Percentiles rank a stretch among this genome's conserved stretches.
Evolutionary conservation across 2,113 vertebrate genomes (phyloP).

Genomic region (Setophaga kirtlandii): DNA sequence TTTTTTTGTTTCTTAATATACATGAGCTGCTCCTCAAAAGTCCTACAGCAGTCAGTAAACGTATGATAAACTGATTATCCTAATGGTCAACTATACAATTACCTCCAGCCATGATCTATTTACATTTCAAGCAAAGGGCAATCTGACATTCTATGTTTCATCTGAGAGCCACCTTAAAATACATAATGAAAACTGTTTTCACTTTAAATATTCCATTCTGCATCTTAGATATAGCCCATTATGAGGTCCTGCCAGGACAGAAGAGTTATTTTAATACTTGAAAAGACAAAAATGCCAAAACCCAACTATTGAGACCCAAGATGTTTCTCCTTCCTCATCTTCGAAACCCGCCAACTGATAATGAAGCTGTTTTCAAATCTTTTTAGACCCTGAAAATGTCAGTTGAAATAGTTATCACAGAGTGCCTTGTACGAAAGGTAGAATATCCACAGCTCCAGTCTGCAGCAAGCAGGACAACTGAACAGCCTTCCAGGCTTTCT

Average conservation of each 20-base stretch:
- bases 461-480: neutral
- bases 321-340: neutral
- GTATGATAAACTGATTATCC: neutral
- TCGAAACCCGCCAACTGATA: neutral
- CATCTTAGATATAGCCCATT: neutral
- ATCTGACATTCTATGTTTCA: neutral
- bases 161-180: neutral
- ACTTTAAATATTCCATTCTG: neutral
- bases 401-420: neutral
- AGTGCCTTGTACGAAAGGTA: neutral
- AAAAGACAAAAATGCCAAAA: neutral
- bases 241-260: neutral
- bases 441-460: neutral
- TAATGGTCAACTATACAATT: neutral
- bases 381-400: neutral
- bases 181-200: neutral
- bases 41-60: neutral
- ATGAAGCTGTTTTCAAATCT: neutral
- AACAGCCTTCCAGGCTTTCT: neutral
- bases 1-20: neutral
- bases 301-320: neutral
- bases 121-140: neutral
- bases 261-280: neutral
- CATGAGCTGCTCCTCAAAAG: neutral
- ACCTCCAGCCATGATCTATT: neutral